Evolutionary conservation across 2,888 invertebrate genomes (phyloP), one percentile per base, ranked within the genome.

Genomic region (Cosmorhoe ocellata): DNA sequence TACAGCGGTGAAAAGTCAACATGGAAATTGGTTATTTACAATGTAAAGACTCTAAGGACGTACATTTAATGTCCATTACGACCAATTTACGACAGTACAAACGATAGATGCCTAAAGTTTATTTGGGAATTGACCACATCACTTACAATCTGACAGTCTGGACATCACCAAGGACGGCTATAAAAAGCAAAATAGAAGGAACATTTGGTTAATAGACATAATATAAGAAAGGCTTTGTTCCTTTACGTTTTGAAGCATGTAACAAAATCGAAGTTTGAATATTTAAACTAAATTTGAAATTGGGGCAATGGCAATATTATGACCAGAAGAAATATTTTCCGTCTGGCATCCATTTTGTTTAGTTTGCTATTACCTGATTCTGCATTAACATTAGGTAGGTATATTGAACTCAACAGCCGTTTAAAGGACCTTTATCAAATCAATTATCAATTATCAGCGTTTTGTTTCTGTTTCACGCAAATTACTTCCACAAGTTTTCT

Each of bases 1-100:
- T 52, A 61, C 46, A 33, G 52, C 63, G 72, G 75, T 69, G 75
- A 78, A 73, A 73, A 75, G 81, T 81, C 77, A 81, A 79, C 66
- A 53, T 64, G 44, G 61, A 79, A 79, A 81, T 79, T 80, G 50
- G 47, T 41, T 11, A 33, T 40, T 47, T 26, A 26, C 32, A 26
- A 32, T n/a, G n/a, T 9, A 11, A 26, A 14, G 11, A 38, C 43
- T n/a, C 7, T 9, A 11, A 26, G 26, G 11, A 38, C 43, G 28
- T 44, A 5, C 33, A 34, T 6, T 7, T 7, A n/a, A 24, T 24
- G 7, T 5, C 24, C 7, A 24, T 24, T 6, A 42, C 14, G 33
- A 42, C 26, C 33, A 26, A 44, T 44, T 44, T 36, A 36, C 18
- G 36, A 44, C 12, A 41, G 9, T 9, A 39, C 14, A 24, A 34